Conservation (phyloP, 2,113 vertebrate species). For the Deroptyus accipitrinus region DNA sequence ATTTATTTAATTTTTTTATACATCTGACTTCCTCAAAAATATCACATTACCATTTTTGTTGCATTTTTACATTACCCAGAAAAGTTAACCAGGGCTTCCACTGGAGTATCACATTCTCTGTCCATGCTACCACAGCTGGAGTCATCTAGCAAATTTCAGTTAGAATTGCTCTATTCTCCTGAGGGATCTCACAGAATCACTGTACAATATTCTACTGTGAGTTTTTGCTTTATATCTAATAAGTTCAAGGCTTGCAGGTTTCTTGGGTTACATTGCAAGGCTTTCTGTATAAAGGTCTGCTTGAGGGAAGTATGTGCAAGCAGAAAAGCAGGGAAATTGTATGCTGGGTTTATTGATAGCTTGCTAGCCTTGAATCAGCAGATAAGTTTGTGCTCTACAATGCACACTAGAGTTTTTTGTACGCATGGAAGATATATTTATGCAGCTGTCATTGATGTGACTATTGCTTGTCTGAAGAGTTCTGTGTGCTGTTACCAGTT, state of each 20-base stretch:
- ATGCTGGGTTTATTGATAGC: neutral
- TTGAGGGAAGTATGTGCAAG: accelerated
- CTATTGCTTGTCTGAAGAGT: neutral
- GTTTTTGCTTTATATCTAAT: neutral
- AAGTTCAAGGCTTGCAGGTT: neutral
- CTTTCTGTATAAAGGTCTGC: neutral
- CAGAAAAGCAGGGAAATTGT: neutral
- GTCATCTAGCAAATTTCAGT: neutral
- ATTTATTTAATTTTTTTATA: neutral
- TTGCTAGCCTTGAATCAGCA: neutral
- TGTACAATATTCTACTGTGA: neutral
- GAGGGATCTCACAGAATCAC: neutral
- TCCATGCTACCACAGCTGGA: neutral
- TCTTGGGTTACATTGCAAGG: neutral
- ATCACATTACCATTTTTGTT: neutral
- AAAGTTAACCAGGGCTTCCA: neutral
- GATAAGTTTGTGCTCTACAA: neutral
- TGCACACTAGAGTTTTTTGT: neutral
- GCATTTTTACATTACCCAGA: neutral
- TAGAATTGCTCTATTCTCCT: neutral
- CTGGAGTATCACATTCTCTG: neutral
- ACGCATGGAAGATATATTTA: neutral
- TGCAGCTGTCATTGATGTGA: neutral
- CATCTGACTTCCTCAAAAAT: neutral
- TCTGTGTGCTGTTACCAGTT: neutral